Base-by-base conservation (phyloP, 37 sponge, comb jelly and placozoan species). In the Spongia lamella region DNA sequence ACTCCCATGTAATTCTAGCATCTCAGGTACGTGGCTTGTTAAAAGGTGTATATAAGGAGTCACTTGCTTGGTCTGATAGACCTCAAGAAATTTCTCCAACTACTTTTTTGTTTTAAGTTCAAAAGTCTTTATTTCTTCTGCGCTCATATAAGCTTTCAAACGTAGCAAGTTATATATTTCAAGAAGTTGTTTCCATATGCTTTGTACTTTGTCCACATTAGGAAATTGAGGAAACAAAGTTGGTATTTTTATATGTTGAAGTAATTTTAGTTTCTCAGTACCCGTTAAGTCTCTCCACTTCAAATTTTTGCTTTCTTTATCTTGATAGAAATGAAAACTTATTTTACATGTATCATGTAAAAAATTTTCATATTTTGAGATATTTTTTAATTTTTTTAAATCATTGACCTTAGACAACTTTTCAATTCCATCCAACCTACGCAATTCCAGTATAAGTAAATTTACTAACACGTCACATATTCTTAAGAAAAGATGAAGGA, bases 241-340 rank as follows among this genome's bases (percentile, higher is more conserved):
- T 5, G 63, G 53, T 29, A 75, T 25, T 5, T 75, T 61, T n/a
- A 61, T 62, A 4, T 36, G 4, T 3, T 60, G 14, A 24, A 75
- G 62, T 17, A 75, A 63, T 32, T 35, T 33, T 3, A 27, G 14
- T 20, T 75, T 75, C 54, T 75, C 63, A 1, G 63, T 62, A 7
- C 76, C 76, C n/a, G 76, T 75, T 24, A 58, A 27, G 34, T 75
- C 76, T 4, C 76, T 32, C 63, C 63, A 75, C 19, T 62, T 61
- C 29, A 75, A 30, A 56, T 35, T 35, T 13, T 54, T 54, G 17
- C 17, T 36, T 15, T 7, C 9, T 29, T 75, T 27, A 3, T 61
- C 63, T 3, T 27, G 52, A 38, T 62, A 62, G 63, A 51, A 61
- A 11, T 61, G 63, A 22, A 76, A 76, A 4, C 51, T 26, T 19